Evolutionary conservation across 2,888 invertebrate species (phyloP).

Genomic region (Kryphioiulus occultus): DNA sequence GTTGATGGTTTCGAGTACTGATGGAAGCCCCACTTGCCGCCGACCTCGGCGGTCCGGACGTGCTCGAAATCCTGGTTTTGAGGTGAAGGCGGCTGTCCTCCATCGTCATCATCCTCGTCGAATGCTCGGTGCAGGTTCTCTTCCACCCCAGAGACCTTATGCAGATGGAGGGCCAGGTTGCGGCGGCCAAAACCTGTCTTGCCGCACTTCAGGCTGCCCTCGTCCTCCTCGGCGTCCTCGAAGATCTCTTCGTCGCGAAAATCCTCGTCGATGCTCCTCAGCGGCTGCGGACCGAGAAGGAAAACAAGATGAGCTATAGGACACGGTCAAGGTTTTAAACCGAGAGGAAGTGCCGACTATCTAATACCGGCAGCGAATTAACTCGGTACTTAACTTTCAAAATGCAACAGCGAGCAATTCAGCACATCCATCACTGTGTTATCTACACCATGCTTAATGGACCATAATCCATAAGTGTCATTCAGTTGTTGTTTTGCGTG

Average conservation of each 20-base stretch:
- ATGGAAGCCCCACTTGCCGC: neutral
- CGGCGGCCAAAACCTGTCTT: neutral
- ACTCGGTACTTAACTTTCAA: too few species aligned
- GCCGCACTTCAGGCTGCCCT: neutral
- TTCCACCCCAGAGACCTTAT: constrained; percentile 39
- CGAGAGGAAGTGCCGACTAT: too few species aligned
- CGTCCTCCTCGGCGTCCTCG: constrained; percentile 14
- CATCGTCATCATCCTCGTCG: neutral
- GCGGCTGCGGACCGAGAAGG: neutral
- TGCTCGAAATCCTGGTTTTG: constrained; percentile 7
- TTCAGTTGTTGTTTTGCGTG: too few species aligned
- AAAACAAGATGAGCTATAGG: neutral
- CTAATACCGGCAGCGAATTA: too few species aligned
- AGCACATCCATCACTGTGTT: too few species aligned
- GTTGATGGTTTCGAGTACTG: neutral
- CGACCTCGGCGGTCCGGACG: neutral
- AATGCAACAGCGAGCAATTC: too few species aligned
- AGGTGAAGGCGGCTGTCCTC: neutral
- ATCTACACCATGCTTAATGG: too few species aligned
- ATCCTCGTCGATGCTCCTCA: neutral
- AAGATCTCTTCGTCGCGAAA: neutral
- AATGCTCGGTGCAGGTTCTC: constrained; percentile 43
- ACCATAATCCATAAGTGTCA: too few species aligned
- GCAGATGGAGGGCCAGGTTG: constrained; percentile 38
- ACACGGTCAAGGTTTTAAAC: too few species aligned